Base-by-base conservation (phyloP, 2,797 vertebrate genomes). In the Lacerta agilis region DNA sequence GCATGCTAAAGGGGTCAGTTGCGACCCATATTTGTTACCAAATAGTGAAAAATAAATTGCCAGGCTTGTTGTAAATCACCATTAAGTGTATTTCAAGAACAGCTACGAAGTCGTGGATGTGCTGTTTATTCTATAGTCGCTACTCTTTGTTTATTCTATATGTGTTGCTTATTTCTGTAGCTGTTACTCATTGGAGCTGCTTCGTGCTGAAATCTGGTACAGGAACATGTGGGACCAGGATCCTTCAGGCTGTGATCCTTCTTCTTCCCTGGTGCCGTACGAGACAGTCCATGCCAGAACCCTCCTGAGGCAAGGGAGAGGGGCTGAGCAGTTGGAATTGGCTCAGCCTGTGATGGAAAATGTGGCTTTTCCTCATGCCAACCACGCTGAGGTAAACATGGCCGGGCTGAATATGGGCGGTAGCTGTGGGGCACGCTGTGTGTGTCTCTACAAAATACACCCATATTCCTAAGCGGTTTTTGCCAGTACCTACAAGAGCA, bases 401-500 rank as follows among this genome's bases (percentile, higher is more conserved):
- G n/a, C 27, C 5, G 78, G n/a, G 49, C 43, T 58, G 49, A n/a
- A 58, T 36, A 20, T 61, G 11, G 79, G 25, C 43, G 0, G 36
- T 2, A 8, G 36, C 38, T 8, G 27, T 43, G 25, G 41, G 33
- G 41, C 13, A 41, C 8, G 18, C 20, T 18, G 13, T 25, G 36
- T 80, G 41, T 33, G 4, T 8, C 41, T 69, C 27, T 55, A 69
- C 5, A 23, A 83, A 55, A 83, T 33, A 45, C 18, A n/a, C 2
- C 36, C 78, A 10, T n/a, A 49, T 17, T 82, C 49, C 8, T 27
- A 36, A 10, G 43, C 36, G 72, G 1, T 49, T 86, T 76, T 82
- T 88, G 86, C 82, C 85, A 93, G 90, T 87, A 80, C 10, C 71
- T 82, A 6, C 64, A 81, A 77, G 61, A 85, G 91, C 79, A 91